Conservation (phyloP, 2,888 invertebrate species). For the Octonoba sinensis region DNA sequence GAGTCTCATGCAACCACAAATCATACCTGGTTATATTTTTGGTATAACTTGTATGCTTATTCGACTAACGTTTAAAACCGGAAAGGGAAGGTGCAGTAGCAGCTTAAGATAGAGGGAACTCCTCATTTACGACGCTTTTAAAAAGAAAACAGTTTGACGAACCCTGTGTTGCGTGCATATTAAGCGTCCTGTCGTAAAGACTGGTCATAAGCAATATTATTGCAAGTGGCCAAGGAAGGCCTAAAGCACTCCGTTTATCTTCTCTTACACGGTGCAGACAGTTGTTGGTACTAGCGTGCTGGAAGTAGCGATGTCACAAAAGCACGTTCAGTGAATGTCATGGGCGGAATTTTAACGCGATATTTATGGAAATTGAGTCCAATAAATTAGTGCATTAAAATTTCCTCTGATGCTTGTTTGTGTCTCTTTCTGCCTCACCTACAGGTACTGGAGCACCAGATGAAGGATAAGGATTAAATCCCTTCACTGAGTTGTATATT, state of each 20-base stretch:
- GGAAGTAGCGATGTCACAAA: slow-evolving; percentile 4
- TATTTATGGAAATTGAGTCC: slow-evolving; percentile 9
- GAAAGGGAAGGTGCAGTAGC: slow-evolving; percentile 17
- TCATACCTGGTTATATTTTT: background rate
- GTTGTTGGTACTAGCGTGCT: slow-evolving; percentile 21
- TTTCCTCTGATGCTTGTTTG: slow-evolving; percentile 5
- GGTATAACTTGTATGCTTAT: no score
- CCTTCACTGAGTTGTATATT: no score
- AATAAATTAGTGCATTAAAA: slow-evolving; percentile 51
- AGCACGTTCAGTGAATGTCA: background rate
- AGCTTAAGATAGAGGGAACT: background rate
- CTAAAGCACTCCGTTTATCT: slow-evolving; percentile 23
- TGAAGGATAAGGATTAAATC: no score
- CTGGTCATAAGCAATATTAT: slow-evolving; percentile 11
- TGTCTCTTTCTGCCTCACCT: background rate
- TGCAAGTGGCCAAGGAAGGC: background rate
- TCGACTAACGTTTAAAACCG: background rate
- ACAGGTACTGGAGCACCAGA: no score
- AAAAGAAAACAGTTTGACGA: slow-evolving; percentile 14
- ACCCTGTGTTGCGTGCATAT: slow-evolving; percentile 20
- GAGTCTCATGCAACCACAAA: slow-evolving; percentile 1
- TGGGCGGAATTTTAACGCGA: slow-evolving; percentile 30
- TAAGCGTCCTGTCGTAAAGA: slow-evolving; percentile 6
- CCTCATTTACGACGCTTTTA: background rate
- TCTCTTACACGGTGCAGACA: slow-evolving; percentile 7